These are phyloP conservation scores for Pheosia tremula DNA, from an alignment of 2,888 invertebrate genomes.

Conservation along the genomic window DNA sequence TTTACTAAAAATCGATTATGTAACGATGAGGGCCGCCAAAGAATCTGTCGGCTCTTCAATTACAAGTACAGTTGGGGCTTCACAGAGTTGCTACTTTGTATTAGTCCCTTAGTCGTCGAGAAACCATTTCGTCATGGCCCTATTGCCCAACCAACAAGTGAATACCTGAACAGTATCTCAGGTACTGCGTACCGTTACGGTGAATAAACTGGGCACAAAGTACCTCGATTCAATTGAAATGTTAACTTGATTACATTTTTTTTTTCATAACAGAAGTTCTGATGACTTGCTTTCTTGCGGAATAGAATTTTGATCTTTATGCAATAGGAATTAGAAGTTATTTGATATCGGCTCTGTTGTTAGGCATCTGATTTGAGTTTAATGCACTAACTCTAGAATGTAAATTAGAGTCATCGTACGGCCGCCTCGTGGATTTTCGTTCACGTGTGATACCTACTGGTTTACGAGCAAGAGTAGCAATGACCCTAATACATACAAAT, in stretches of 20 bases:
- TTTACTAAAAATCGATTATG: slow-evolving; percentile 20
- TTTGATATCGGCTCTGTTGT: slow-evolving; percentile 23
- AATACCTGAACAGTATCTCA: slow-evolving; percentile 58
- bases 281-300: slow-evolving; percentile 23
- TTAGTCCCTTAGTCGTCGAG: slow-evolving; percentile 33
- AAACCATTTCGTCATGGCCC: slow-evolving; percentile 50
- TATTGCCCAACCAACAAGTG: slow-evolving; percentile 48
- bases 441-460: slow-evolving; percentile 10
- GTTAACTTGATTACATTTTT: slow-evolving; percentile 46
- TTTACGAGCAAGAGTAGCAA: slow-evolving; percentile 24
- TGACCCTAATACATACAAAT: slow-evolving; percentile 24
- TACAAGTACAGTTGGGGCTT: slow-evolving; percentile 36
- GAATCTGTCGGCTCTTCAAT: slow-evolving; percentile 28
- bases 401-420: slow-evolving; percentile 34
- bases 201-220: slow-evolving; percentile 58
- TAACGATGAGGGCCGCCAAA: slow-evolving; percentile 34
- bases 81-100: slow-evolving; percentile 32
- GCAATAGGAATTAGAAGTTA: slow-evolving; percentile 22
- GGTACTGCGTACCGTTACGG: slow-evolving; percentile 64
- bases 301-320: slow-evolving; percentile 33
- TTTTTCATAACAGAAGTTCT: slow-evolving; percentile 29
- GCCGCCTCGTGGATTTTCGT: slow-evolving; percentile 26
- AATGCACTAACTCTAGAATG: slow-evolving; percentile 33
- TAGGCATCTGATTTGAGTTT: slow-evolving; percentile 36
- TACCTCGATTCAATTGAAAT: slow-evolving; percentile 48